Base-by-base conservation (phyloP, 2,888 invertebrate genomes). In the Geophilus truncorum region DNA sequence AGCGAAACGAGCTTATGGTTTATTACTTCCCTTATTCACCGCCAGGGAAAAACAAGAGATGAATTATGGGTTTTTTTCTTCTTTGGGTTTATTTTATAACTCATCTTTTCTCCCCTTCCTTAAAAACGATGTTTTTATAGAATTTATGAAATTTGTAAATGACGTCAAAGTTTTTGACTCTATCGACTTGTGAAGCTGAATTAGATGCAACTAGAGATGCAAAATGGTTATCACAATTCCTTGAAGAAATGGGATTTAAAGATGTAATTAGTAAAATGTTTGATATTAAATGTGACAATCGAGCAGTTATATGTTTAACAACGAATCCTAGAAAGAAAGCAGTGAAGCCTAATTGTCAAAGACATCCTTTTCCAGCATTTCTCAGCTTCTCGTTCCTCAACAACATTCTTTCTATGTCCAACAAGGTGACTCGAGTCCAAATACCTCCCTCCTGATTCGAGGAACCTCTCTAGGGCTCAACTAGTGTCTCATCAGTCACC, bases 31-130 rank as follows among this genome's bases (percentile, higher is more conserved):
- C 57, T 57, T 57, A 57, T 57, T 21, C 62, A 62, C 62, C 62
- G 62, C 62, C 25, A 62, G 62, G 62, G 62, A 62, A 62, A 62
- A 62, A 62, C 25, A 62, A 62, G 62, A 25, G 62, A 62, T 62
- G 62, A 62, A 62, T 62, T 62, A 62, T 62, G 62, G 25, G 23
- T 23, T 25, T 23, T 62, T 25, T 62, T 62, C 25, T 62, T 62
- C 25, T 62, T 62, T 12, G 25, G 62, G 28, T 25, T 62, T 62
- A 25, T 62, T 62, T 62, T 62, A 62, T 62, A 62, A 62, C 62
- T 62, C 21, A 4, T 21, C 10, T 23, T 57, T 57, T 57, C 7
- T 57, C 7, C 12, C 21, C 7, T 57, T 5, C 12, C 21, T 57
- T 57, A 9, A 21, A 32, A 32, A 32, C 4, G 4, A 32, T 32